Base-by-base conservation (phyloP, 2,113 vertebrate species). In the Nibea albiflora region DNA sequence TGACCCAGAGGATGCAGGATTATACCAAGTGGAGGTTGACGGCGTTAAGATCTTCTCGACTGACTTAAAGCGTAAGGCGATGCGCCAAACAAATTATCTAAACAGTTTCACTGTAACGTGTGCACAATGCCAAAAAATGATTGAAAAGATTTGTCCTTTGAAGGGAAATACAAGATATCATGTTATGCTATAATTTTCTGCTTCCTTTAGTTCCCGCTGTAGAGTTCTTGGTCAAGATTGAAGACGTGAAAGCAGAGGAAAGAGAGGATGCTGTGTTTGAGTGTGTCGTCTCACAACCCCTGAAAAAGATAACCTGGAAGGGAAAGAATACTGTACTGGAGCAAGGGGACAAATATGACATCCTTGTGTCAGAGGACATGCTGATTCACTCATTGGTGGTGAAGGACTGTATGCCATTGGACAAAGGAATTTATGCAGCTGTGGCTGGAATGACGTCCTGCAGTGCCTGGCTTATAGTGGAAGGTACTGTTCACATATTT, bases 1-100 rank as follows among this genome's bases (percentile, higher is more conserved):
- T 73, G 78, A 75, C 56, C 94, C 94, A 0, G 96, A 97, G 28
- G 97, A 99, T 20, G 95, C 96, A 1, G 97, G 97, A 14, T 4
- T 97, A 11, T 98, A 98, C 83, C 96, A 96, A 88, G 93, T 98
- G 75, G 93, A 92, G 83, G 94, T 98, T 77, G 96, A 97, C 73
- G 96, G 96, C 0, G 84, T 95, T 0, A 95, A 95, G 35, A 67
- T 99, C 64, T 98, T 98, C 93, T 96, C 96, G 17, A 97, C 97
- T 1, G 96, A 97, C 8, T 90, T 95, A 39, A 94, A 95, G 53
- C 70, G 97, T 99, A 91, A 76, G 90, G 62, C 19, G 1, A 66
- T 12, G 5, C 9, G 54, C 15, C 1, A 28, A 20, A 39, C 52
- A 3, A 24, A 47, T 17, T 8, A 63, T 35, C 4, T 31, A 24